Evolutionary conservation across 2,888 invertebrate genomes (phyloP).

Genomic region (Phania funesta): DNA sequence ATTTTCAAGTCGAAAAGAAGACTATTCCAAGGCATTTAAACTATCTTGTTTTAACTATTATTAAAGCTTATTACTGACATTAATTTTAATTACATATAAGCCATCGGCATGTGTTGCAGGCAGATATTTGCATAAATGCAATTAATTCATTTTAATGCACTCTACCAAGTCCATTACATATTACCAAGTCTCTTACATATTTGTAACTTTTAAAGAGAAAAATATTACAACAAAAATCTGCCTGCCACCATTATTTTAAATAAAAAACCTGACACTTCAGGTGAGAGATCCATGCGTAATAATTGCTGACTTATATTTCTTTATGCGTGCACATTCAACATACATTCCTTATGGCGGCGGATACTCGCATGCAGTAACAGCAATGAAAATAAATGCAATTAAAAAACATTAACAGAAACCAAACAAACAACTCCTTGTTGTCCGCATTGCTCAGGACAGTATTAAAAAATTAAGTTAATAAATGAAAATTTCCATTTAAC

Average conservation of each 20-base stretch:
- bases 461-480: background rate
- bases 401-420: conserved; percentile 51
- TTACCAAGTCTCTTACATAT: too few relatives aligned
- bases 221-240: background rate
- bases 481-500: conserved; percentile 20
- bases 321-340: background rate
- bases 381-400: conserved; percentile 50
- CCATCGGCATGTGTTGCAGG: too few relatives aligned
- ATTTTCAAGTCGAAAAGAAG: too few relatives aligned
- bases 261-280: conserved; percentile 44
- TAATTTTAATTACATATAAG: too few relatives aligned
- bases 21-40: too few relatives aligned
- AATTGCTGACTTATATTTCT: background rate
- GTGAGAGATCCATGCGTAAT: conserved; percentile 21
- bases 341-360: background rate
- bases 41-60: too few relatives aligned
- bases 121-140: too few relatives aligned
- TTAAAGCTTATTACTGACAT: too few relatives aligned
- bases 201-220: background rate
- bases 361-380: conserved; percentile 1
- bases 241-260: background rate
- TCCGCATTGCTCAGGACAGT: background rate
- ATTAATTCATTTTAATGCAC: too few relatives aligned
- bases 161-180: too few relatives aligned
- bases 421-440: background rate